Conservation (phyloP, 2,888 invertebrate genomes). For the Ariolimax columbianus region DNA sequence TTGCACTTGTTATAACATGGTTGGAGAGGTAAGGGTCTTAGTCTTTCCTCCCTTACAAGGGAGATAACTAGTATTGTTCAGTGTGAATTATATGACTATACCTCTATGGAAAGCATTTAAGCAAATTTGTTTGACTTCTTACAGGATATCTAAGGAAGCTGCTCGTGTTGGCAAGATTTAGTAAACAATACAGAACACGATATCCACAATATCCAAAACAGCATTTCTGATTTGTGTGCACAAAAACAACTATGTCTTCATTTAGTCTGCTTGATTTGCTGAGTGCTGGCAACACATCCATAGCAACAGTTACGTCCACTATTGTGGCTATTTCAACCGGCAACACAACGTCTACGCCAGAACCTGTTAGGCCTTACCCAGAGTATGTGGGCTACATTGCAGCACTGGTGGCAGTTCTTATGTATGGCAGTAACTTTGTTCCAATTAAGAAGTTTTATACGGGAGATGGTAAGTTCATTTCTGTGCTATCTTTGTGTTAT, state of each 20-base stretch:
- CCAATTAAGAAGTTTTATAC: slow-evolving; percentile 79
- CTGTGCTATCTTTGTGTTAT: not conserved
- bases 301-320: not conserved
- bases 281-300: slow-evolving; percentile 1
- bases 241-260: not conserved
- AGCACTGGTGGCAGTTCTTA: slow-evolving; percentile 77
- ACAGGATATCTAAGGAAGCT: not conserved
- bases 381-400: slow-evolving; percentile 76
- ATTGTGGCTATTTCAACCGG: slow-evolving; percentile 10
- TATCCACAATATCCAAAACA: not conserved
- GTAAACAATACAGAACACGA: not conserved
- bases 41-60: too few relatives aligned
- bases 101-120: too few relatives aligned
- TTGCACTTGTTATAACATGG: too few relatives aligned
- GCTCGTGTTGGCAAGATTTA: not conserved
- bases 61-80: too few relatives aligned
- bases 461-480: slow-evolving; percentile 76
- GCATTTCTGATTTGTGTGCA: not conserved
- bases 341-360: slow-evolving; percentile 31
- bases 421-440: slow-evolving; percentile 80
- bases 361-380: slow-evolving; percentile 54
- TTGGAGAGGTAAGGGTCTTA: too few relatives aligned
- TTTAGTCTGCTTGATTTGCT: not conserved
- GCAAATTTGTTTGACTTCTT: too few relatives aligned
- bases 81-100: too few relatives aligned